phyloP scores from a whole-genome alignment of 2,113 vertebrate genomes.

The Hystrix cristata region DNA sequence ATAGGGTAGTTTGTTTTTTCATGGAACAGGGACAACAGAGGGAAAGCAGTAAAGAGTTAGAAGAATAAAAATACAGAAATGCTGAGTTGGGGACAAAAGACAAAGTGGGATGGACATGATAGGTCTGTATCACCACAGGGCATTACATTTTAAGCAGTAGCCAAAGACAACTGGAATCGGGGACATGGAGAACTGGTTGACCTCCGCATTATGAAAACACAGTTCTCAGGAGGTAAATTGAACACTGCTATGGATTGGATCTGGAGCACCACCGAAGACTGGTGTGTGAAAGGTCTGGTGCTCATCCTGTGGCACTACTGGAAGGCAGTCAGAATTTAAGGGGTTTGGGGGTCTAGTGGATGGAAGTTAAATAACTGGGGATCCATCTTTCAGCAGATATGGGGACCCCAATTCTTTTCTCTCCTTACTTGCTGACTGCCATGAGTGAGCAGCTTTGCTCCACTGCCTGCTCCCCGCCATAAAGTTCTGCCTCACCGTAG shows the following conservation, averaged over 20 bases:
- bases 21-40: not conserved
- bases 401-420: not conserved
- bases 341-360: not conserved
- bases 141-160: not conserved
- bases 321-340: not conserved
- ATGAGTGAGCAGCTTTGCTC: not conserved
- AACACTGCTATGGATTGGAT: not conserved
- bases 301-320: not conserved
- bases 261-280: not conserved
- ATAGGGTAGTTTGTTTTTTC: not conserved
- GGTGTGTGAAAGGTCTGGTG: not conserved
- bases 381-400: not conserved
- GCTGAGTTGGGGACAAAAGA: not conserved
- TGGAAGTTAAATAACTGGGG: not conserved
- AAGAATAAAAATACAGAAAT: not conserved
- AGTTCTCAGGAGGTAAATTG: not conserved
- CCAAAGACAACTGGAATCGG: not conserved
- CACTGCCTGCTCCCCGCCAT: too few species aligned
- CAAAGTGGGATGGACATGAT: not conserved
- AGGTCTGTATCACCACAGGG: not conserved
- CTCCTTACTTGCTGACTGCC: not conserved
- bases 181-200: not conserved
- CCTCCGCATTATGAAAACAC: not conserved
- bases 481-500: not conserved
- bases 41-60: not conserved